These are phyloP conservation scores for Anoplopoma fimbria DNA, from an alignment of 2,113 vertebrate genomes.

Conservation along the genomic window DNA sequence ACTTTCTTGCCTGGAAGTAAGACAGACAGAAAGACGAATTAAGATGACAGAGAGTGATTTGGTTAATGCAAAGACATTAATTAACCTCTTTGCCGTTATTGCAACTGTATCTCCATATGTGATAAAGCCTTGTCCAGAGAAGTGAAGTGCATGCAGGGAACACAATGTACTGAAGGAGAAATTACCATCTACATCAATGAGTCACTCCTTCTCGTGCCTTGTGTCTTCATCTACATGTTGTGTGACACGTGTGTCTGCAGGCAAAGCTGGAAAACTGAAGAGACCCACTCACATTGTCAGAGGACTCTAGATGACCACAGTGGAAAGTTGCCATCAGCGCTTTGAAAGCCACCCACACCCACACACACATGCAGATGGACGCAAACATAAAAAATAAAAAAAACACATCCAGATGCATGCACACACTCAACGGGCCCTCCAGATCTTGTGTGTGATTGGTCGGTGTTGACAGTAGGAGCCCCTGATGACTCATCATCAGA, in stretches of 20 bases:
- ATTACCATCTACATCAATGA: conserved; percentile 20
- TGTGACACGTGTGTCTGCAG: conserved; percentile 45
- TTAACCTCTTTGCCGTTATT: conserved; percentile 46
- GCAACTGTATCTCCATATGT: neutral
- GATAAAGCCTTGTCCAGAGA: conserved; percentile 3
- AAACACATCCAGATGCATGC: conserved; percentile 41
- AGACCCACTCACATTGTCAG: conserved; percentile 36
- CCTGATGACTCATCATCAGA: conserved; percentile 59
- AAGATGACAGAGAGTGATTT: conserved; percentile 16
- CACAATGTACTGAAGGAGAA: conserved; percentile 29
- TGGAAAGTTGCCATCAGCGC: conserved; percentile 66
- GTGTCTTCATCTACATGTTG: neutral
- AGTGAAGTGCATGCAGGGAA: conserved; percentile 31
- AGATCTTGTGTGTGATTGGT: conserved; percentile 4
- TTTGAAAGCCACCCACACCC: neutral
- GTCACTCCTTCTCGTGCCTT: neutral
- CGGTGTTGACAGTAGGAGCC: conserved; percentile 50
- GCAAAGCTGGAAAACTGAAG: conserved; percentile 23
- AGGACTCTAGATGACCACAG: conserved; percentile 43
- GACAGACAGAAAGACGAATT: conserved; percentile 19
- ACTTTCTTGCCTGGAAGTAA: neutral
- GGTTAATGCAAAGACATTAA: conserved; percentile 25
- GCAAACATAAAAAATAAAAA: too few relatives aligned
- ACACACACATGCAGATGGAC: neutral
- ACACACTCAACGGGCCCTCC: conserved; percentile 13